Conservation (phyloP, 2,113 vertebrate species). For the Agapornis roseicollis region DNA sequence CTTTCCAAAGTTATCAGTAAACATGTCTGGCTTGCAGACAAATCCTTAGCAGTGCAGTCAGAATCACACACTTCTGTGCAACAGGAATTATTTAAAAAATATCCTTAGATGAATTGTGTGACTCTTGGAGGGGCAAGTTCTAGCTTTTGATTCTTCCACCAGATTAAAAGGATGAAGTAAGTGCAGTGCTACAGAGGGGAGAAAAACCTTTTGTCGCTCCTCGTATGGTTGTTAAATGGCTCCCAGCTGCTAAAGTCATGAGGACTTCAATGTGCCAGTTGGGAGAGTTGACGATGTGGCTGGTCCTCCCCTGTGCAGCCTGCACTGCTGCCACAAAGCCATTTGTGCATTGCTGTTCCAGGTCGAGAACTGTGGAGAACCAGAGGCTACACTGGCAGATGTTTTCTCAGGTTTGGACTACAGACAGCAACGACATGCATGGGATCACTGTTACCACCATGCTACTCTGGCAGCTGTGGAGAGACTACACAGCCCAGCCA, state of each 20-base stretch:
- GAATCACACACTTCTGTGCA: background rate
- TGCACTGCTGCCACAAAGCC: background rate
- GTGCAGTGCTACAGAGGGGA: rapidly evolving
- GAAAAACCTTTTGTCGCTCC: background rate
- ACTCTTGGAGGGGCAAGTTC: background rate
- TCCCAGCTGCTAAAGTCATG: background rate
- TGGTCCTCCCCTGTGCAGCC: background rate
- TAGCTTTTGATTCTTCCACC: background rate
- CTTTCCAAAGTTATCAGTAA: background rate
- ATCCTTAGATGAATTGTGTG: background rate
- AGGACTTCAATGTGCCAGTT: too few species aligned
- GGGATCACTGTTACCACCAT: background rate
- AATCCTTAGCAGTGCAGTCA: background rate
- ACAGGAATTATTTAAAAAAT: background rate
- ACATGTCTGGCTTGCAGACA: background rate
- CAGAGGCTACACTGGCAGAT: background rate
- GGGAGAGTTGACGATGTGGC: background rate
- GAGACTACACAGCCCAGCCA: background rate
- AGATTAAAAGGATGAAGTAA: background rate
- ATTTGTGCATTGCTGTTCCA: background rate
- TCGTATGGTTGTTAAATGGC: background rate
- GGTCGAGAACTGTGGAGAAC: background rate
- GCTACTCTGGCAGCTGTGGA: background rate
- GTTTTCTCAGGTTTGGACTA: background rate
- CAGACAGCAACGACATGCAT: background rate